Evolutionary conservation across 2,113 vertebrate genomes (phyloP), one percentile per base, ranked within the genome.

Genomic region (Podarcis raffonei): DNA sequence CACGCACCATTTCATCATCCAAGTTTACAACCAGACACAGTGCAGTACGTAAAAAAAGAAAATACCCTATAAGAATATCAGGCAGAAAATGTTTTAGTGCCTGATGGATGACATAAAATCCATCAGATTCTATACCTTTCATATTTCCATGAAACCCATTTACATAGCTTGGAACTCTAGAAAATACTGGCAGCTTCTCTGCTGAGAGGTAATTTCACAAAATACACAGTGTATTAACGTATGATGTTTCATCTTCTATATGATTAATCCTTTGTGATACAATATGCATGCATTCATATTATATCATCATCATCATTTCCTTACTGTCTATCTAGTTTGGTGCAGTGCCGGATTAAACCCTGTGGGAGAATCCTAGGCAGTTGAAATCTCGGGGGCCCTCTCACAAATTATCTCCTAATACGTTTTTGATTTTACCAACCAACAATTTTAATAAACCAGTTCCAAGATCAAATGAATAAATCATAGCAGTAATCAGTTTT

Each of bases 151-250:
- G 69, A 6, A 20, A 22, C 76, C 87, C 81, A 4, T 0, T 88
- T n/a, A 0, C 72, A 84, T 22, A 59, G 53, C 4, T 74, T 87
- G 48, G 0, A 59, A 42, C 74, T 0, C 0, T 1, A 39, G 6
- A 4, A 80, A 25, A 48, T 27, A 71, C 18, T 1, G 30, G 2
- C 32, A 80, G 13, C 22, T 81, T 37, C 3, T 87, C n/a, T 48
- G 5, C 71, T 59, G 42, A 66, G 30, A 42, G 48, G 18, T 66
- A 68, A 13, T 78, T 66, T 86, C 22, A 75, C 65, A 57, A n/a
- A 85, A 20, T 85, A 42, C 15, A 85, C 35, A 77, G 42, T 22
- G 6, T 27, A 77, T 77, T 80, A 32, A 32, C 53, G 30, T 80
- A 81, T 62, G 22, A 72, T 42, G 57, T 42, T 68, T 39, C 59